These are phyloP conservation scores for Halyomorpha halys DNA, from an alignment of 1,140 invertebrate species.

Conservation along the genomic window DNA sequence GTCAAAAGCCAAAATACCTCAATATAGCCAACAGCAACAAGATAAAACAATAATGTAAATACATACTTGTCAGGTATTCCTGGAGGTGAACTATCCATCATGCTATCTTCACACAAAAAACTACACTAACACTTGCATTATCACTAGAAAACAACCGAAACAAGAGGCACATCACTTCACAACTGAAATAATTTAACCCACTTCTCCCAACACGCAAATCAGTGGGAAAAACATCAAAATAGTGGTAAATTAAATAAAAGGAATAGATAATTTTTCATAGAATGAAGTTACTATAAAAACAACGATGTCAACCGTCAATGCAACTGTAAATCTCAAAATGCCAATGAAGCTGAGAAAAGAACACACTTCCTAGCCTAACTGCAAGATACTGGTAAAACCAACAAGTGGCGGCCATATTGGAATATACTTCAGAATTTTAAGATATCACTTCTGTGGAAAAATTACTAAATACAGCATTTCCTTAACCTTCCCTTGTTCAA, in stretches of 20 bases:
- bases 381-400: conserved; percentile 36
- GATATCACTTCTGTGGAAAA: no score
- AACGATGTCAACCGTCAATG: no score
- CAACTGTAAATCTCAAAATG: background rate
- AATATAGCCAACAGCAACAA: no score
- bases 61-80: conserved; percentile 30
- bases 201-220: background rate
- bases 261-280: no score
- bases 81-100: conserved; percentile 28
- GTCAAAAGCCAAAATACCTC: no score
- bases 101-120: conserved; percentile 18
- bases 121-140: conserved; percentile 23
- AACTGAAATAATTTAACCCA: conserved; percentile 27
- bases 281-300: no score
- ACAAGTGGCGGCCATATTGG: conserved; percentile 41
- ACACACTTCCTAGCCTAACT: conserved; percentile 29
- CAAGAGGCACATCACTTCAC: conserved; percentile 33
- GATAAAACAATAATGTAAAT: background rate
- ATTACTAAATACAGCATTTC: no score
- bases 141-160: conserved; percentile 22
- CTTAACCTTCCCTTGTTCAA: no score
- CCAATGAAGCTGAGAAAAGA: background rate
- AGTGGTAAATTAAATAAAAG: no score
- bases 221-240: no score
- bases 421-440: background rate